phyloP scores from a whole-genome alignment of 2,888 invertebrate species.

The Phaedon cochleariae region DNA sequence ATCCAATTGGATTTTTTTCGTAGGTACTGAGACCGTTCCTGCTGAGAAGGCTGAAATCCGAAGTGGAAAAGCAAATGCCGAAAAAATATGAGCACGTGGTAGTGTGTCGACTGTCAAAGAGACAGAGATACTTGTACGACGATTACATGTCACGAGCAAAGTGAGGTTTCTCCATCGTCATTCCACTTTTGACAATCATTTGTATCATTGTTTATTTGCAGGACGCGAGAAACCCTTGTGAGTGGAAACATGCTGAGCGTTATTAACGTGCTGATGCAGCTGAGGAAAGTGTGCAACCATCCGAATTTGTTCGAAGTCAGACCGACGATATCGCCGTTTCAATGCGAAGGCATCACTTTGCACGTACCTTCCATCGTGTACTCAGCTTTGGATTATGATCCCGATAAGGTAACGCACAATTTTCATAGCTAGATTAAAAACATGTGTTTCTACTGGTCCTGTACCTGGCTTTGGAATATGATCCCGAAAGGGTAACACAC shows the following conservation, averaged over 20 bases:
- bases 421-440: slow-evolving; percentile 8
- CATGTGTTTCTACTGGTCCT: too few species aligned
- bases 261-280: slow-evolving; percentile 96
- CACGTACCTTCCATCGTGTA: slow-evolving; percentile 77
- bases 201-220: slow-evolving; percentile 61
- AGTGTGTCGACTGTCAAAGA: slow-evolving; percentile 91
- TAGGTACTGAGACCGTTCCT: slow-evolving; percentile 93
- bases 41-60: slow-evolving; percentile 87
- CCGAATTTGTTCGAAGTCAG: slow-evolving; percentile 97
- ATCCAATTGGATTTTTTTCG: too few species aligned
- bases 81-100: slow-evolving; percentile 96
- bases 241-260: slow-evolving; percentile 94
- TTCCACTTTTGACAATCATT: too few species aligned
- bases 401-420: slow-evolving; percentile 76
- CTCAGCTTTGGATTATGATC: slow-evolving; percentile 76
- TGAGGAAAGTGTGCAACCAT: slow-evolving; percentile 97
- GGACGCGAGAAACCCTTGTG: slow-evolving; percentile 92
- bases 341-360: slow-evolving; percentile 79
- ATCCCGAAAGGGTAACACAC: too few species aligned
- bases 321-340: slow-evolving; percentile 93
- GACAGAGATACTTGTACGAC: slow-evolving; percentile 97
- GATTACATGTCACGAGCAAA: slow-evolving; percentile 98
- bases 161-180: slow-evolving; percentile 65
- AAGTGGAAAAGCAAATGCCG: slow-evolving; percentile 98
- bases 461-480: too few species aligned